Base-by-base conservation (phyloP, 2,888 invertebrate species). In the Helicoverpa assulta region DNA sequence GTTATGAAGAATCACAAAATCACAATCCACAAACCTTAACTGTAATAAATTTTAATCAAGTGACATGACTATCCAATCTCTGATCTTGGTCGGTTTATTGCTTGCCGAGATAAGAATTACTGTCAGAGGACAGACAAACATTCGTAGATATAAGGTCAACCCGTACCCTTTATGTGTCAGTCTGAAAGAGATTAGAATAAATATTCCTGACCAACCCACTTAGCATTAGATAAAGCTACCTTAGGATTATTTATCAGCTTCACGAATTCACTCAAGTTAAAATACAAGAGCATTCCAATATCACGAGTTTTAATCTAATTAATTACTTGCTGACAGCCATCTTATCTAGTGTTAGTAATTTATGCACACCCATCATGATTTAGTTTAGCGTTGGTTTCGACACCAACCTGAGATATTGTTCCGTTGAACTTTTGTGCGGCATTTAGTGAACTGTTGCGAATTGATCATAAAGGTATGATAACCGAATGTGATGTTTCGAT, bases 361-460 rank as follows among this genome's bases (percentile, higher is more conserved):
- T 78, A 87, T 86, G 84, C 80, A 83, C 83, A 84, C 82, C 81
- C 75, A 82, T 84, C 81, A 73, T 79, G 82, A 84, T 85, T 82
- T 74, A 73, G 76, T 73, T 73, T 76, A 80, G 78, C 64, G 67
- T 61, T 7, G 26, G 86, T 93, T 93, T 91, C 93, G 86, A 89
- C 91, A 91, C 86, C 51, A 73, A 79, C 75, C 69, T 69, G 67
- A 61, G 81, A 84, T 60, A 93, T 93, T 93, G 93, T 94, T 93
- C 90, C 79, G 82, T 80, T 95, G 95, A 95, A 95, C 95, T 95
- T 95, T 94, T 83, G 83, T 81, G 82, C 94, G 94, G 90, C 94
- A 94, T 95, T 95, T 95, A 90, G 88, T 86, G 90, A 91, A 90
- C 90, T 92, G 87, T 92, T 92, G 91, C 91, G 81, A 86, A 86